phyloP scores from a whole-genome alignment of 2,888 invertebrate species.

The Labia minor region DNA sequence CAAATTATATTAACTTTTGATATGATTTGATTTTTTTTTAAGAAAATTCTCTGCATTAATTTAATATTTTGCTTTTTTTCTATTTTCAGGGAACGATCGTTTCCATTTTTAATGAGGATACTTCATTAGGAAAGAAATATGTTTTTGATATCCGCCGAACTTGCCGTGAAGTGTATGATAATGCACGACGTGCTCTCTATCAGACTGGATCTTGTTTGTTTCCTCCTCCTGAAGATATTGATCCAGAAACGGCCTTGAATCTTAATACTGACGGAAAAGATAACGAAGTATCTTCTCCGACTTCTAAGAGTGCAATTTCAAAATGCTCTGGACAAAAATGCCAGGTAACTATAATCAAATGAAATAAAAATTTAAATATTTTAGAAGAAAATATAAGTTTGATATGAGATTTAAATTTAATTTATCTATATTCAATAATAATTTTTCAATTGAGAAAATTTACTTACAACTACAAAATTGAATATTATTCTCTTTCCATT shows the following conservation, averaged over 20 bases:
- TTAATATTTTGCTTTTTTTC: too few relatives aligned
- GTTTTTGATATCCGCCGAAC: constrained; percentile 84
- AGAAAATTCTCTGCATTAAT: too few relatives aligned
- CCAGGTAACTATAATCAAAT: constrained; percentile 15
- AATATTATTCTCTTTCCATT: too few relatives aligned
- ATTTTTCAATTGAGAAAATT: too few relatives aligned
- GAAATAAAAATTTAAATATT: too few relatives aligned
- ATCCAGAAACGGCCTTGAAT: neutral
- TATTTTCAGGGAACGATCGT: constrained; percentile 69
- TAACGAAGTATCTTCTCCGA: neutral
- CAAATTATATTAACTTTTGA: too few relatives aligned
- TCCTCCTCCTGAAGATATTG: constrained; percentile 17
- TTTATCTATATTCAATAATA: too few relatives aligned
- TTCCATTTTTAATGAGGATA: constrained; percentile 81
- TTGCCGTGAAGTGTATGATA: constrained; percentile 80
- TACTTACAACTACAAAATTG: too few relatives aligned
- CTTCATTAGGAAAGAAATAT: constrained; percentile 75
- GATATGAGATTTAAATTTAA: too few relatives aligned
- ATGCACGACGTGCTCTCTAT: constrained; percentile 66
- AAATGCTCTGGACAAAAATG: constrained; percentile 19
- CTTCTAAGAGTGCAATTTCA: neutral
- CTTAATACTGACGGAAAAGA: neutral
- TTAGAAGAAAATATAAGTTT: neutral
- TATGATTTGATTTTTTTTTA: neutral
- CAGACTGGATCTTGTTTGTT: constrained; percentile 33